These are phyloP conservation scores for Epinotia ramella DNA, from an alignment of 2,888 invertebrate species.

Conservation along the genomic window DNA sequence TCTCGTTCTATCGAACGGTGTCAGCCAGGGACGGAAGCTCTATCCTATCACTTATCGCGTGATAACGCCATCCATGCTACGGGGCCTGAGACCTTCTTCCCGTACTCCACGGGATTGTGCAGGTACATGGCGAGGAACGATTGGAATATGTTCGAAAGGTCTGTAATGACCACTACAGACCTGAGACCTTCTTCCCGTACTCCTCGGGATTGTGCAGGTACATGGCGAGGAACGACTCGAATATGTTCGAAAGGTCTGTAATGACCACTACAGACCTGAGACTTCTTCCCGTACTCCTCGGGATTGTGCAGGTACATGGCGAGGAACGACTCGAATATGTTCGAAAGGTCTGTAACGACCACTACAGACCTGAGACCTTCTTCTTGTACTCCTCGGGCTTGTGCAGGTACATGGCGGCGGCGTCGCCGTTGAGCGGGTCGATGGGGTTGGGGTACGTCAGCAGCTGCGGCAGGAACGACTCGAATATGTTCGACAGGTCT, in stretches of 20 bases:
- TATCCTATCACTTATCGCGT: no score
- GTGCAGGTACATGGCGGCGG: conserved; percentile 99
- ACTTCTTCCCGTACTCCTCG: neutral
- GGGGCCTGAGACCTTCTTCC: no score
- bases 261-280: neutral
- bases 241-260: neutral
- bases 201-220: neutral
- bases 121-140: no score
- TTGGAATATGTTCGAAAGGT: no score
- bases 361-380: conserved; percentile 93
- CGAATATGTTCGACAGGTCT: conserved; percentile 99
- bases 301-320: neutral
- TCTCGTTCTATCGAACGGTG: no score
- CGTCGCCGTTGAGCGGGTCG: conserved; percentile 99
- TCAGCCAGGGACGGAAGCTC: no score
- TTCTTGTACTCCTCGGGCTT: conserved; percentile 99
- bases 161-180: no score
- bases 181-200: no score
- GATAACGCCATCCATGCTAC: no score
- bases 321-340: neutral
- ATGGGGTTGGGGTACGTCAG: conserved; percentile 99
- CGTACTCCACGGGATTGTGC: no score
- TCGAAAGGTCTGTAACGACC: neutral
- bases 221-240: no score
- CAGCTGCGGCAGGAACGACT: conserved; percentile 99